Evolutionary conservation across 2,797 vertebrate genomes (phyloP).

Genomic region (Dendrocincla tyrannina): DNA sequence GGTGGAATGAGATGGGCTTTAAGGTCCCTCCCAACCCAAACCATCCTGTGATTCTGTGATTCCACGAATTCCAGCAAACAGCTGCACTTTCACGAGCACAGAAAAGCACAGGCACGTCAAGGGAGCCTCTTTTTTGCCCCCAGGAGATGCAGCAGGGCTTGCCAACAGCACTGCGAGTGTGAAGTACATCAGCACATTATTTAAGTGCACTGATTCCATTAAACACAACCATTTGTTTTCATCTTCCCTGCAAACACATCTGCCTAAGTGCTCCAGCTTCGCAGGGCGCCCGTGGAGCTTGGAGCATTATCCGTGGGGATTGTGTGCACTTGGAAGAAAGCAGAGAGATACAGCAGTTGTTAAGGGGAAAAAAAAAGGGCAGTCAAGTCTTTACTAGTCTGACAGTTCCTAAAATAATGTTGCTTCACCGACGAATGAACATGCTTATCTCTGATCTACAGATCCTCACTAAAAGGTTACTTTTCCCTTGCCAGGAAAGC

Average conservation of each 20-base stretch:
- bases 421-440: constrained; percentile 8
- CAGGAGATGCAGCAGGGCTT: constrained; percentile 19
- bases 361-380: background rate
- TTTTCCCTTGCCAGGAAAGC: constrained; percentile 21
- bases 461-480: constrained; percentile 23
- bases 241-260: constrained; percentile 47
- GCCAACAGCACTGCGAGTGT: background rate
- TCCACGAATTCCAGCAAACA: background rate
- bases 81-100: constrained; percentile 20
- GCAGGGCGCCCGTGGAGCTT: background rate
- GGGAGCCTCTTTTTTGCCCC: background rate
- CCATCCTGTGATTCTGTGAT: background rate
- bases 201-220: constrained; percentile 49
- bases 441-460: constrained; percentile 38
- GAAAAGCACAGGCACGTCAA: background rate
- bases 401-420: constrained; percentile 50
- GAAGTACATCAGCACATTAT: constrained; percentile 50
- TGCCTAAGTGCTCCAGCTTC: constrained; percentile 45
- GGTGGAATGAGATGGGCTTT: background rate
- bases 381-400: constrained; percentile 56
- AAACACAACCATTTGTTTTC: constrained; percentile 57
- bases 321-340: background rate
- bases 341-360: constrained; percentile 13
- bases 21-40: background rate
- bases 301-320: background rate